A percentile compares a stretch with the other conserved stretches of the same genome.
Evolutionary conservation across 2,888 invertebrate genomes (phyloP).

Genomic region (Seira musarum): DNA sequence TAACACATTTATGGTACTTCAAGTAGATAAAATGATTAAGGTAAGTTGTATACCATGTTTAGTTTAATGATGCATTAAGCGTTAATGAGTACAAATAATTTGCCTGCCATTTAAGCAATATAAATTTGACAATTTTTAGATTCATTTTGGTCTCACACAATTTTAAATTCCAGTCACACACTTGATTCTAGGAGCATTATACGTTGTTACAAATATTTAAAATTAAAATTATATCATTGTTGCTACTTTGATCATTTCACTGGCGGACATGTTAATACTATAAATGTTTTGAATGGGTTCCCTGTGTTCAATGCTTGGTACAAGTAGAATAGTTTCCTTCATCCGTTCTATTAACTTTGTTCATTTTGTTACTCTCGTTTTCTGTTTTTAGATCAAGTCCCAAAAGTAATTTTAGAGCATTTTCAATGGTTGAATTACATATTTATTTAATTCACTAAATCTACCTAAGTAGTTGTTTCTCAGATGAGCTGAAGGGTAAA

Average conservation of each 20-base stretch:
- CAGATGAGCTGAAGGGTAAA: too few species aligned
- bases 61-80: not conserved
- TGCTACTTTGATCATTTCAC: too few species aligned
- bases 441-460: too few species aligned
- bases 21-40: not conserved
- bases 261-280: not conserved
- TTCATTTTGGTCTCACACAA: not conserved
- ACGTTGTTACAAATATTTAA: too few species aligned
- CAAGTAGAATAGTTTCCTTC: not conserved
- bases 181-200: not conserved
- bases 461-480: too few species aligned
- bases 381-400: not conserved
- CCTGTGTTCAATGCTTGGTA: not conserved
- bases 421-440: not conserved
- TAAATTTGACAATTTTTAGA: not conserved
- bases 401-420: not conserved
- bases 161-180: not conserved
- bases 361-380: not conserved
- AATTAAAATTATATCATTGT: too few species aligned
- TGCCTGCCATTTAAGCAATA: not conserved
- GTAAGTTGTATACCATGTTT: not conserved
- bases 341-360: not conserved
- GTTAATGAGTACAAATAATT: not conserved
- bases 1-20: too few species aligned
- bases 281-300: not conserved